These are phyloP conservation scores for Cacatua alba DNA, from an alignment of 2,113 vertebrate genomes.

Conservation along the genomic window DNA sequence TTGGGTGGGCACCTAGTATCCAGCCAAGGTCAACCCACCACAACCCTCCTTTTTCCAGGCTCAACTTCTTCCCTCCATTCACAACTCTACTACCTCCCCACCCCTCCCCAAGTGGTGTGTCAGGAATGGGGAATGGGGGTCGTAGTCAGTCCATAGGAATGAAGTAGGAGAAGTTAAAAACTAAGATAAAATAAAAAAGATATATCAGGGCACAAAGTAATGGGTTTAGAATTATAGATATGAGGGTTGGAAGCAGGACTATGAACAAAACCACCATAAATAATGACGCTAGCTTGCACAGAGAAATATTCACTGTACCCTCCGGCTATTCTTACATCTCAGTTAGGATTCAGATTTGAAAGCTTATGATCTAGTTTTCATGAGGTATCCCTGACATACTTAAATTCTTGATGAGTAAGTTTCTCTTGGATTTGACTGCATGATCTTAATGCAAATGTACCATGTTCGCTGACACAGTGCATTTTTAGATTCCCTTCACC, in stretches of 20 bases:
- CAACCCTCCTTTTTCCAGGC: background rate
- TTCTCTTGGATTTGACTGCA: background rate
- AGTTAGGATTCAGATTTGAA: background rate
- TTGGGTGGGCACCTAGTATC: background rate
- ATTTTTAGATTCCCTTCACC: background rate
- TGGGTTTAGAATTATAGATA: background rate
- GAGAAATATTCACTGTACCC: background rate
- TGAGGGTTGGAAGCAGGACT: background rate
- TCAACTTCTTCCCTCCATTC: background rate
- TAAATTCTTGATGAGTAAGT: background rate
- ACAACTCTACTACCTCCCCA: background rate
- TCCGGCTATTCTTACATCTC: background rate
- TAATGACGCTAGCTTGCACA: background rate
- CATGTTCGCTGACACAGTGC: background rate
- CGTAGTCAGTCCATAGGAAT: background rate
- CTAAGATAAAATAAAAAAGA: background rate
- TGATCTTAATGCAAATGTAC: background rate
- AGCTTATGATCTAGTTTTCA: constrained; percentile 6
- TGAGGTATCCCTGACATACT: background rate
- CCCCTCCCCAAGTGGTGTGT: fast-evolving
- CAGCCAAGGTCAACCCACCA: background rate
- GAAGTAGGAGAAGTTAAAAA: background rate
- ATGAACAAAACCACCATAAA: background rate
- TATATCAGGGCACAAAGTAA: background rate
- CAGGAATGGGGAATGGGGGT: background rate